These are phyloP conservation scores for Anabacerthia variegaticeps DNA, from an alignment of 2,797 vertebrate species.

Conservation along the genomic window DNA sequence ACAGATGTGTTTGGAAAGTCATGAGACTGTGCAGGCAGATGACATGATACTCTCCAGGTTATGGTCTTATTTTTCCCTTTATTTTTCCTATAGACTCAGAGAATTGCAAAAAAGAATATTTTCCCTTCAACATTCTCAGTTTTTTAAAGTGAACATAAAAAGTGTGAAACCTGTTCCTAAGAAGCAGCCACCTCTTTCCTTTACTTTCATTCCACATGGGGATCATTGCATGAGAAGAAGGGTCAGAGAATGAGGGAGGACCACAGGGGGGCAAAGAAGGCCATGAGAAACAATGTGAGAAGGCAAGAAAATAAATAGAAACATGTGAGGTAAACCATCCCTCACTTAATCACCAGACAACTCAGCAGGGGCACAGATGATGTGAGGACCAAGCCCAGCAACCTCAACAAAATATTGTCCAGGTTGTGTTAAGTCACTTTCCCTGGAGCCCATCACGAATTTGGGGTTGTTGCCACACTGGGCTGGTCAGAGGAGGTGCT, in stretches of 20 bases:
- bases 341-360: not conserved
- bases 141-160: not conserved
- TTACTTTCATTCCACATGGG: not conserved
- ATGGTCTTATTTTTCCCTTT: not conserved
- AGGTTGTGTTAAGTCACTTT: not conserved
- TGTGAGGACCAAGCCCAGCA: not conserved
- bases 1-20: rapidly evolving
- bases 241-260: not conserved
- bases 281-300: not conserved
- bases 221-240: not conserved
- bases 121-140: not conserved
- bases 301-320: constrained; percentile 11
- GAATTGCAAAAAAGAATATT: not conserved
- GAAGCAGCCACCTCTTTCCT: not conserved
- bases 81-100: not conserved
- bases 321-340: not conserved
- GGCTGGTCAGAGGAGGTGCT: not conserved
- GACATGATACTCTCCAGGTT: not conserved
- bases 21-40: not conserved
- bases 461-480: rapidly evolving
- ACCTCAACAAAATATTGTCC: not conserved
- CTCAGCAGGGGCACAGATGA: not conserved
- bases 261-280: rapidly evolving
- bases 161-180: not conserved
- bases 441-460: rapidly evolving